Evolutionary conservation across 2,113 vertebrate genomes (phyloP).

Genomic region (Elephas maximus): DNA sequence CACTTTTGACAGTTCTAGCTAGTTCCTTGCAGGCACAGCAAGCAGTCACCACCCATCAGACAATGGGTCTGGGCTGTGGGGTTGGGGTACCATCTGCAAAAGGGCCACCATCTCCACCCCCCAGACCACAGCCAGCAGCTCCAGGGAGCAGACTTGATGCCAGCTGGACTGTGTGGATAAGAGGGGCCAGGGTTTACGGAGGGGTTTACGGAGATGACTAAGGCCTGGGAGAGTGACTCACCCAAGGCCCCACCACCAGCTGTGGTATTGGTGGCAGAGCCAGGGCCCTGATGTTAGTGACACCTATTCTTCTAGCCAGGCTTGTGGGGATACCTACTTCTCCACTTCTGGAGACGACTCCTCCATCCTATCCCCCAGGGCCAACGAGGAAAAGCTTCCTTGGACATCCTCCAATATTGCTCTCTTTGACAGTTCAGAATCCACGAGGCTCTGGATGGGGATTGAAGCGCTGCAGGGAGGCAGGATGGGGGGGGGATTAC

Average conservation of each 20-base stretch:
- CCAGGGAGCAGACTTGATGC: neutral
- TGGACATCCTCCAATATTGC: neutral
- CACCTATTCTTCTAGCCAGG: neutral
- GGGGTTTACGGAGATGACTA: neutral
- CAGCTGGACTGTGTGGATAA: neutral
- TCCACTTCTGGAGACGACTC: neutral
- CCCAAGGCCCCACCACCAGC: neutral
- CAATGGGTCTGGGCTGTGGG: neutral
- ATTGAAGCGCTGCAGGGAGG: neutral
- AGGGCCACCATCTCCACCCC: neutral
- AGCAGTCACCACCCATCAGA: neutral
- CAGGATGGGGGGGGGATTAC: neutral
- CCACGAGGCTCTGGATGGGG: neutral
- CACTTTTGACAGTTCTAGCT: neutral
- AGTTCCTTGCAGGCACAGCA: neutral
- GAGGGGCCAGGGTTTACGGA: neutral
- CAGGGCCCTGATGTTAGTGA: neutral
- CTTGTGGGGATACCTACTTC: conserved; percentile 45
- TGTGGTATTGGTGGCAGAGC: neutral
- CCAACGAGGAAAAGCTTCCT: conserved; percentile 15
- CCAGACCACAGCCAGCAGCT: neutral
- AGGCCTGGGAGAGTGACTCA: neutral
- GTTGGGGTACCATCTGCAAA: neutral
- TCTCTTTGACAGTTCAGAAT: neutral
- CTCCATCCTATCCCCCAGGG: neutral